These are phyloP conservation scores for Gila orcuttii DNA, from an alignment of 2,113 vertebrate genomes.

Conservation along the genomic window DNA sequence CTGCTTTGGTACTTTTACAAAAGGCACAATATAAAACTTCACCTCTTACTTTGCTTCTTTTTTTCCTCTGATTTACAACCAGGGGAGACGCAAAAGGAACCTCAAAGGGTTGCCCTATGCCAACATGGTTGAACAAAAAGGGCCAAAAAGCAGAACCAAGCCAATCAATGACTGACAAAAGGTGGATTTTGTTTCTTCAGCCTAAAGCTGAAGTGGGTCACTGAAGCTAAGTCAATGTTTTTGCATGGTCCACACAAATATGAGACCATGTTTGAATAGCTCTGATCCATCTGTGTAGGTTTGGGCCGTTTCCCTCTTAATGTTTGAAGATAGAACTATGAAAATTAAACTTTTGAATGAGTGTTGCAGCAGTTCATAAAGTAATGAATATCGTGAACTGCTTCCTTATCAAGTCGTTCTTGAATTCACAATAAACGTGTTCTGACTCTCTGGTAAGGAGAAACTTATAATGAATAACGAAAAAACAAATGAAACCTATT, in stretches of 20 bases:
- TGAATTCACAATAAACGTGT: background rate
- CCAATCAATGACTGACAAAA: constrained; percentile 20
- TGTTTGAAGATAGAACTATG: background rate
- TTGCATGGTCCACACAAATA: background rate
- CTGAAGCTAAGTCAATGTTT: background rate
- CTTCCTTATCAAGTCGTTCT: background rate
- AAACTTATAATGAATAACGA: no score
- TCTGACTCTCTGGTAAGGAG: background rate
- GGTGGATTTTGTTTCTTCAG: constrained; percentile 19
- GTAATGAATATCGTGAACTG: no score
- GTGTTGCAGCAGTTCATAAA: background rate
- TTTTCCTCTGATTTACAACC: background rate
- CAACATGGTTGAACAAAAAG: constrained; percentile 1
- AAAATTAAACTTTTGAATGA: background rate
- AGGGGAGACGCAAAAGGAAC: background rate
- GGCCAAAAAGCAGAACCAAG: constrained; percentile 19
- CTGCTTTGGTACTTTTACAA: constrained; percentile 41
- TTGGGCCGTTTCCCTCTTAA: background rate
- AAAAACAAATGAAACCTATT: background rate
- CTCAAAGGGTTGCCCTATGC: background rate
- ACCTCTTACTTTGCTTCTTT: background rate
- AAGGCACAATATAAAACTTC: constrained; percentile 17
- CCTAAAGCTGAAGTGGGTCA: background rate
- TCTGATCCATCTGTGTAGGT: background rate
- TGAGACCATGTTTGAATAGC: no score